phyloP scores from a whole-genome alignment of 1,140 invertebrate genomes.

The Diorhabda carinulata region DNA sequence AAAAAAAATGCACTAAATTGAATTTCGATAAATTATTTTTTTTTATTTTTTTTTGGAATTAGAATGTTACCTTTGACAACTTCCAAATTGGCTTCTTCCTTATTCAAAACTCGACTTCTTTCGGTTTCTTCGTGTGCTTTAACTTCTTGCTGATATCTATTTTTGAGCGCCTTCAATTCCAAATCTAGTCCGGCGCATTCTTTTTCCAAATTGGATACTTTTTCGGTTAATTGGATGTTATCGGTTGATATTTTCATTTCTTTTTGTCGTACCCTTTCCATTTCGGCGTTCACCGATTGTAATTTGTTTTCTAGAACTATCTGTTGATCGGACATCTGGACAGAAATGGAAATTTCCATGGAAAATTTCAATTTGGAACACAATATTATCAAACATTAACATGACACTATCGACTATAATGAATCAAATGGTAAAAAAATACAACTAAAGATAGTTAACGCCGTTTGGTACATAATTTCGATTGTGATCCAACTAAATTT shows the following conservation, averaged over 20 bases:
- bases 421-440: too few relatives aligned
- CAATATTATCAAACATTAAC: too few relatives aligned
- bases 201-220: slow-evolving; percentile 82
- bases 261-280: slow-evolving; percentile 66
- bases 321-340: slow-evolving; percentile 59
- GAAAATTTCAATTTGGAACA: too few relatives aligned
- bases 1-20: slow-evolving; percentile 14
- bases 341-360: neutral
- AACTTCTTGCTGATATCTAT: slow-evolving; percentile 84
- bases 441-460: too few relatives aligned
- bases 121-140: slow-evolving; percentile 86
- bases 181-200: slow-evolving; percentile 80
- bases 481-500: too few relatives aligned
- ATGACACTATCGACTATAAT: too few relatives aligned
- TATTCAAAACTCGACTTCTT: slow-evolving; percentile 73
- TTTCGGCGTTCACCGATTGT: slow-evolving; percentile 66
- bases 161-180: slow-evolving; percentile 82
- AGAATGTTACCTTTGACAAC: slow-evolving; percentile 72
- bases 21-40: too few relatives aligned
- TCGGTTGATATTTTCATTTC: slow-evolving; percentile 71
- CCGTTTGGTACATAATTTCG: too few relatives aligned
- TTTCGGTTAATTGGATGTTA: slow-evolving; percentile 73
- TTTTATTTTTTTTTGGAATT: neutral
- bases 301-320: slow-evolving; percentile 74
- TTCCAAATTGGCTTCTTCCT: slow-evolving; percentile 86